A percentile compares a stretch with the other conserved stretches of the same genome.
Conservation (phyloP, 2,888 invertebrate species). For the Drosophila mimica region DNA sequence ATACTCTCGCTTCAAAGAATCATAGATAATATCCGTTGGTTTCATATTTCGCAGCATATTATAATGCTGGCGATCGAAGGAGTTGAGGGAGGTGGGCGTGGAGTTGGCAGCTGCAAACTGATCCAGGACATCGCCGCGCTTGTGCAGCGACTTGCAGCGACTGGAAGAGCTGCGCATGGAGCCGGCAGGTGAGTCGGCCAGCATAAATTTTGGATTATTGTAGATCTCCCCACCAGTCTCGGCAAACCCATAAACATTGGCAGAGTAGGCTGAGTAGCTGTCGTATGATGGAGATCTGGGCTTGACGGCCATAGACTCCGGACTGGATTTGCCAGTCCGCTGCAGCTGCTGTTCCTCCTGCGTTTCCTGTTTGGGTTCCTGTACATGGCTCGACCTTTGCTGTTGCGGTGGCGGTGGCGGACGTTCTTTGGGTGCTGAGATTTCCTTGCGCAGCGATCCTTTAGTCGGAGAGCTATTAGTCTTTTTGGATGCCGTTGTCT, state of each 20-base stretch:
- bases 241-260: conserved; percentile 80
- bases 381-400: conserved; percentile 31
- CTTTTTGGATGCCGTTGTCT: conserved; percentile 45
- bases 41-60: conserved; percentile 84
- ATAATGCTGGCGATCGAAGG: conserved; percentile 83
- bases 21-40: conserved; percentile 88
- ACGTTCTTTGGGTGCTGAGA: conserved; percentile 80
- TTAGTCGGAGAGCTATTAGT: conserved; percentile 49
- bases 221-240: conserved; percentile 83
- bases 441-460: conserved; percentile 62
- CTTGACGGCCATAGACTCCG: conserved; percentile 38
- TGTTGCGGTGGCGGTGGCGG: conserved; percentile 82
- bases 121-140: conserved; percentile 81
- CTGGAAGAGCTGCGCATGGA: conserved; percentile 81
- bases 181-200: conserved; percentile 82
- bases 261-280: conserved; percentile 64
- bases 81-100: conserved; percentile 79
- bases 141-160: conserved; percentile 76
- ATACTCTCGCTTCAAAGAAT: conserved; percentile 87
- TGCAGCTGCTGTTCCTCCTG: conserved; percentile 9
- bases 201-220: conserved; percentile 84
- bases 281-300: conserved; percentile 59
- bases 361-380: conserved; percentile 6
- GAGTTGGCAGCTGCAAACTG: conserved; percentile 83
- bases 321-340: conserved; percentile 37